phyloP scores from a whole-genome alignment of 2,888 invertebrate species.

The Caenorhabditis sp. region DNA sequence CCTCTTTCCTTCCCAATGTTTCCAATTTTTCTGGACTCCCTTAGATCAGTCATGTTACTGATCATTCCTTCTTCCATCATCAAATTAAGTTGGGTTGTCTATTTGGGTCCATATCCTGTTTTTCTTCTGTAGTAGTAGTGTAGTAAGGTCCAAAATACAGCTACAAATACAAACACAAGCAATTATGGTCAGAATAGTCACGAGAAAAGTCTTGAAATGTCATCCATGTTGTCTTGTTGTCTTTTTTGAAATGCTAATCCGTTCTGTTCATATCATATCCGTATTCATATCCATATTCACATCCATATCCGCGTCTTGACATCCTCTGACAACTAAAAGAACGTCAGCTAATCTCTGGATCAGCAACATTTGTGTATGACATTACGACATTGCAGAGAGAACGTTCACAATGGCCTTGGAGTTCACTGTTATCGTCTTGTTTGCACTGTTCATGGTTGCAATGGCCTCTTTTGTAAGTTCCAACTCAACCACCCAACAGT shows the following conservation, averaged over 20 bases:
- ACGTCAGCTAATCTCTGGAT: conserved; percentile 15
- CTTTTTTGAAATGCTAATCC: conserved; percentile 8
- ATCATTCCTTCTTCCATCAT: no score
- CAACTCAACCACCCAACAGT: not conserved
- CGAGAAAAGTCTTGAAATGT: no score
- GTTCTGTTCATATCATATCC: conserved; percentile 12
- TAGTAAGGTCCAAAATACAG: no score
- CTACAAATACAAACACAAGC: no score
- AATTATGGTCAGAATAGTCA: conserved; percentile 6
- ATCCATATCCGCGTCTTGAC: no score
- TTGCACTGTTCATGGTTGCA: conserved; percentile 8
- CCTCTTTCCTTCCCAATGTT: not conserved
- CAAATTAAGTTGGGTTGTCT: no score
- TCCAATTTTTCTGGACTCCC: conserved; percentile 4
- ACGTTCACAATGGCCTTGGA: conserved; percentile 18
- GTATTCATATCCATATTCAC: no score
- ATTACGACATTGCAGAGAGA: conserved; percentile 16
- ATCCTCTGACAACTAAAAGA: no score
- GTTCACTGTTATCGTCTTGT: not conserved
- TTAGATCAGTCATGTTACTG: no score
- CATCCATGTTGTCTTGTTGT: not conserved
- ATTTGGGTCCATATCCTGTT: no score
- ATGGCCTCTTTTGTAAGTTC: conserved; percentile 31
- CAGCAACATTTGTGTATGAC: conserved; percentile 15
- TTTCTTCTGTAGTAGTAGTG: no score